Base-by-base conservation (phyloP, 1,140 invertebrate genomes). In the Dufourea novaeangliae region DNA sequence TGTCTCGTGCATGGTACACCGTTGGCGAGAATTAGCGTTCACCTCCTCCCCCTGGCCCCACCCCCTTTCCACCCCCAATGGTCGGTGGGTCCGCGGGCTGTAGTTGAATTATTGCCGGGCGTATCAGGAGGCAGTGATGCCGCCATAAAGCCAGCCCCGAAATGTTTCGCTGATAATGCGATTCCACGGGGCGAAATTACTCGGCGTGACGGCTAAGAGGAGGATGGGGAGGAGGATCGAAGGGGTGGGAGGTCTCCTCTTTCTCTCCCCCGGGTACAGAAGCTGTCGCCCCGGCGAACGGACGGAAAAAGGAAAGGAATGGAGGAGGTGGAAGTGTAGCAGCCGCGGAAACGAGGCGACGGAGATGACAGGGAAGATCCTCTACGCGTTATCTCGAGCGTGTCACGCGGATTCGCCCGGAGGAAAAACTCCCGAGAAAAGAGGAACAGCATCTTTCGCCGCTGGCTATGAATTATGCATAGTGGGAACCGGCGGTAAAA, bases 141-240 rank as follows among this genome's bases (percentile, higher is more conserved):
- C 56, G 29, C 67, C 63, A 73, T 69, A 81, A 84, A 77, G 57
- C 61, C 70, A 37, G 34, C 52, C 29, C 39, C 37, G 73, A 64
- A 84, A 84, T 85, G 73, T 86, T 85, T 83, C 75, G 76, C 86
- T 79, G 77, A 85, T 88, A 88, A 84, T 81, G 86, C 85, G 74
- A 85, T 85, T 84, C 67, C 71, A 32, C 29, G 37, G 52, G 41
- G 52, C 41, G 57, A 74, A 86, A 83, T 85, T 85, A 86, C 75
- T 78, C 63, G 44, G 52, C 68, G 54, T 69, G 64, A 71, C 54
- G 59, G n/a, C n/a, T n/a, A n/a, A n/a, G n/a, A n/a, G n/a, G n/a
- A n/a, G n/a, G n/a, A n/a, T n/a, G n/a, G n/a, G n/a, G n/a, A n/a
- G n/a, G n/a, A n/a, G n/a, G n/a, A n/a, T n/a, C n/a, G n/a, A n/a